Conservation (phyloP, 2,888 invertebrate species). For the Dolomedes plantarius region DNA sequence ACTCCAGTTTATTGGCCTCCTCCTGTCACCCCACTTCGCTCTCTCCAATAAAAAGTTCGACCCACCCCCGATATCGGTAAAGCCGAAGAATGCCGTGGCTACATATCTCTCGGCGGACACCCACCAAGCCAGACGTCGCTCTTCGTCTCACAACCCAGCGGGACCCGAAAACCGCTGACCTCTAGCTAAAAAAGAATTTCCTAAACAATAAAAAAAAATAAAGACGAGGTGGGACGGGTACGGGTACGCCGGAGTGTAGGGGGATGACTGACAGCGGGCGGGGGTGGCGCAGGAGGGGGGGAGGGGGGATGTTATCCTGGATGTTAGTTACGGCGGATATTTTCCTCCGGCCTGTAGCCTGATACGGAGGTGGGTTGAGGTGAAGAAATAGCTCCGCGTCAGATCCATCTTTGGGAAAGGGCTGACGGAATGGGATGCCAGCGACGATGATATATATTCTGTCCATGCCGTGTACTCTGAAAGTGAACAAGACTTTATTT, state of each 20-base stretch:
- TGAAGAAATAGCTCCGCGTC: background rate
- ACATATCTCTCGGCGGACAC: background rate
- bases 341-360: background rate
- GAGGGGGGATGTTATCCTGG: background rate
- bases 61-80: background rate
- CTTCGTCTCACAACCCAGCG: background rate
- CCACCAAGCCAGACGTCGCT: background rate
- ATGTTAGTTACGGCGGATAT: too few species aligned
- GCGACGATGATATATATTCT: too few species aligned
- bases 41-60: too few species aligned
- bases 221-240: background rate
- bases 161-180: background rate
- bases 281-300: background rate
- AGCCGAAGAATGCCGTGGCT: background rate
- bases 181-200: background rate
- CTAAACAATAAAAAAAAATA: background rate
- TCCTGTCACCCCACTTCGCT: too few species aligned
- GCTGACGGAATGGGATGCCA: too few species aligned
- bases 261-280: background rate
- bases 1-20: too few species aligned
- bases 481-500: too few species aligned
- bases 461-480: too few species aligned
- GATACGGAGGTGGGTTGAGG: background rate
- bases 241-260: background rate
- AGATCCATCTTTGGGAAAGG: background rate